phyloP scores from a whole-genome alignment of 2,797 vertebrate species.

The Dermochelys coriacea region DNA sequence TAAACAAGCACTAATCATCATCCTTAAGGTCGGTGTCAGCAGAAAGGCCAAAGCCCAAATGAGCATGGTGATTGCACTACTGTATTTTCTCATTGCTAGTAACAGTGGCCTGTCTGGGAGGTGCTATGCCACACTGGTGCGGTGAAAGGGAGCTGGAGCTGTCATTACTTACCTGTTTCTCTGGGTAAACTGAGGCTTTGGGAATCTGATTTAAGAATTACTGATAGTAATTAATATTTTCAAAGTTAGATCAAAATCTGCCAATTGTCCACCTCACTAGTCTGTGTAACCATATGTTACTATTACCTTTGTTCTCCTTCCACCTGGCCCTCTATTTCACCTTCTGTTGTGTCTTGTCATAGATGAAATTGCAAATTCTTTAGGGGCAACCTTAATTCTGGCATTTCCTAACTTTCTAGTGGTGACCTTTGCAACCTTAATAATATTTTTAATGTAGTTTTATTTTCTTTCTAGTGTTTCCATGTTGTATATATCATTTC shows the following conservation, averaged over 20 bases:
- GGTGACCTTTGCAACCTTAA: background rate
- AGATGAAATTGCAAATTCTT: background rate
- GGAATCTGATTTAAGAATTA: background rate
- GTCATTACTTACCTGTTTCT: background rate
- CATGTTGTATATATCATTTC: background rate
- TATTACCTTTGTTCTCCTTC: background rate
- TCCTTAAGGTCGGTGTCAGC: accelerated
- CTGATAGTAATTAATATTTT: background rate
- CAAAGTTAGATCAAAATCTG: background rate
- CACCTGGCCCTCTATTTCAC: background rate
- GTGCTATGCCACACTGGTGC: background rate
- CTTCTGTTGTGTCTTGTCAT: background rate
- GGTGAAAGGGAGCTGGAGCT: background rate
- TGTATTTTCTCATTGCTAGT: background rate
- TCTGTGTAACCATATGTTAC: background rate
- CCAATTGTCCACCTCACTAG: background rate
- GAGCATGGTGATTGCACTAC: background rate
- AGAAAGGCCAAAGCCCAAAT: background rate
- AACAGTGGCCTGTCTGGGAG: background rate
- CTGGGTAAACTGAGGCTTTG: background rate
- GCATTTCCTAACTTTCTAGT: background rate
- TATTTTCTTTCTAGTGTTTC: background rate
- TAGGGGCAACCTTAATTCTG: background rate
- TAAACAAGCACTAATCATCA: background rate
- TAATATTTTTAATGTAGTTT: background rate